These are phyloP conservation scores for Tenualosa thibaudeaui DNA, from an alignment of 2,797 vertebrate genomes.

Conservation along the genomic window DNA sequence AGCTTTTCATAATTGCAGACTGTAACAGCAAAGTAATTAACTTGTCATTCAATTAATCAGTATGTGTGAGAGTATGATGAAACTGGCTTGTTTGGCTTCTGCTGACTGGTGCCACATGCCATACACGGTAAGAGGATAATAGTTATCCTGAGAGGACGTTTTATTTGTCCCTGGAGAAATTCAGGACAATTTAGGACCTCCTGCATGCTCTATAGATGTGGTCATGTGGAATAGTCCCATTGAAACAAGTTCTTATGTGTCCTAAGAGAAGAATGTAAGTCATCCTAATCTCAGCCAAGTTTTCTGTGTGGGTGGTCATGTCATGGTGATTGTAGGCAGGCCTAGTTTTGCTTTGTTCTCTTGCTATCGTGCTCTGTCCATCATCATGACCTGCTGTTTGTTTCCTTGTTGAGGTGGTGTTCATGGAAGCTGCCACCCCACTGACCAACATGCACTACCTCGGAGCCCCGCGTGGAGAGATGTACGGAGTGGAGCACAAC, in stretches of 20 bases:
- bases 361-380: neutral
- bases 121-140: neutral
- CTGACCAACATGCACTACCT: constrained; percentile 80
- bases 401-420: constrained; percentile 69
- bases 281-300: too few species aligned
- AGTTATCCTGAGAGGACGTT: too few species aligned
- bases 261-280: too few species aligned
- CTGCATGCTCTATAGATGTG: neutral
- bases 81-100: neutral
- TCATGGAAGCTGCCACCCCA: constrained; percentile 73
- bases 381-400: neutral
- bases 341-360: too few species aligned
- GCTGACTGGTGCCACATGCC: too few species aligned
- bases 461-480: constrained; percentile 72
- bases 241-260: too few species aligned
- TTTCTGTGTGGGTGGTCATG: neutral
- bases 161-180: too few species aligned
- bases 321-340: neutral
- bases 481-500: constrained; percentile 79
- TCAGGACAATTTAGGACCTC: too few species aligned
- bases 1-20: constrained; percentile 3
- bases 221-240: neutral
- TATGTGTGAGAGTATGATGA: neutral
- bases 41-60: neutral
- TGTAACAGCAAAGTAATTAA: neutral